Percentiles rank a stretch among this genome's conserved stretches.
Conservation (phyloP, 92 coral and sea anemone species). For the Phenganax stokvisi region DNA sequence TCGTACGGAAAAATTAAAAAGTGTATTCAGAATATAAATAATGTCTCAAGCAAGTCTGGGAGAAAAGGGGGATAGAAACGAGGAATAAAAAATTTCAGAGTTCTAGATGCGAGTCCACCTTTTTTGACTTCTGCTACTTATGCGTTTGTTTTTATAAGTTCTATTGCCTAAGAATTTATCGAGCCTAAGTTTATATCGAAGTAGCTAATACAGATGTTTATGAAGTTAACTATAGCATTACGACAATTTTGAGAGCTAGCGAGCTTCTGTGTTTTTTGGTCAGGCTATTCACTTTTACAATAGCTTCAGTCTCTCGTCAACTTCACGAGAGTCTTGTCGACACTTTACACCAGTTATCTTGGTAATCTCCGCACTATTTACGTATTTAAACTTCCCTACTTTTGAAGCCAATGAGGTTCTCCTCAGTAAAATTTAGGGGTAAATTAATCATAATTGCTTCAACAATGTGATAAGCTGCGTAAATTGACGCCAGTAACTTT, state of each 20-base stretch:
- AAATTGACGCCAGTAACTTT: conserved; percentile 7
- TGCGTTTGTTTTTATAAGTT: neutral
- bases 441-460: neutral
- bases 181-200: neutral
- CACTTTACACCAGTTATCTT: conserved; percentile 10
- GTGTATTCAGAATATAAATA: too few species aligned
- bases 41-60: too few species aligned
- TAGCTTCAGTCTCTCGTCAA: neutral
- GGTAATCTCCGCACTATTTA: conserved; percentile 11
- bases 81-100: too few species aligned
- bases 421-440: neutral
- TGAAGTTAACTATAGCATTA: neutral
- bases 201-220: conserved; percentile 1
- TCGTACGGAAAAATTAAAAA: too few species aligned
- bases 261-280: conserved; percentile 10
- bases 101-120: too few species aligned
- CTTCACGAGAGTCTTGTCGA: conserved; percentile 26
- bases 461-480: conserved; percentile 8
- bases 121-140: neutral
- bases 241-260: neutral
- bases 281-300: conserved; percentile 21
- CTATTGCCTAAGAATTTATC: neutral
- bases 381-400: neutral
- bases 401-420: neutral
- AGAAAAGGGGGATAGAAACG: too few species aligned